Percentiles rank a stretch among this genome's conserved stretches.
Evolutionary conservation across 2,888 invertebrate genomes (phyloP).

Genomic region (Drosophila yooni): DNA sequence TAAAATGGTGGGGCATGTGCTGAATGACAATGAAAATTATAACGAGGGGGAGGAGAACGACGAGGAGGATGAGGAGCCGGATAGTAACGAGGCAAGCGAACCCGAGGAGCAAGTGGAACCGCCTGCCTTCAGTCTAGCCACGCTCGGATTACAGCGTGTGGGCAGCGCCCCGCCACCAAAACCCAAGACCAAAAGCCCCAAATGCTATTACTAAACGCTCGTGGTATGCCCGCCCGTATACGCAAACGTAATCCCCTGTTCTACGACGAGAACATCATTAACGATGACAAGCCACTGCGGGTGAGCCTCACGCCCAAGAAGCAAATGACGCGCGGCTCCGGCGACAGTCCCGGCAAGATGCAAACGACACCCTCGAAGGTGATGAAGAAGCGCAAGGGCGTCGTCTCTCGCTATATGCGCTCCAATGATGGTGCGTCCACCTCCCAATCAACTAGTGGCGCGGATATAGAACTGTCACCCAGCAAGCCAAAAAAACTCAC

Average conservation of each 20-base stretch:
- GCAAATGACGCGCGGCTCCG: slow-evolving; percentile 41
- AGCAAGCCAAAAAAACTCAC: slow-evolving; percentile 26
- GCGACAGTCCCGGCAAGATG: slow-evolving; percentile 46
- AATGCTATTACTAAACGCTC: slow-evolving; percentile 92
- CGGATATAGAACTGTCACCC: slow-evolving; percentile 25
- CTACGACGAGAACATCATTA: slow-evolving; percentile 95
- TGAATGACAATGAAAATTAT: slow-evolving; percentile 19
- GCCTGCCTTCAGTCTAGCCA: slow-evolving; percentile 91
- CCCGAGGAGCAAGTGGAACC: slow-evolving; percentile 89
- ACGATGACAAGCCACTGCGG: slow-evolving; percentile 91
- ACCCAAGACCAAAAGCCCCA: slow-evolving; percentile 88
- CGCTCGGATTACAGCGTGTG: slow-evolving; percentile 92
- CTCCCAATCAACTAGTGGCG: slow-evolving; percentile 18
- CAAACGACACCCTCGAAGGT: slow-evolving; percentile 85
- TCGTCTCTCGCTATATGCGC: slow-evolving; percentile 84
- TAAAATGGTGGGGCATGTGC: slow-evolving; percentile 21
- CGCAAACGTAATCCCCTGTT: slow-evolving; percentile 95
- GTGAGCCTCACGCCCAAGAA: slow-evolving; percentile 85
- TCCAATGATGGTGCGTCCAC: slow-evolving; percentile 61
- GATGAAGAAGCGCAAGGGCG: slow-evolving; percentile 85
- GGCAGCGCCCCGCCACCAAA: slow-evolving; percentile 91
- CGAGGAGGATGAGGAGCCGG: slow-evolving; percentile 35
- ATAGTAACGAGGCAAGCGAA: slow-evolving; percentile 66
- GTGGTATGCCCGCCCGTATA: slow-evolving; percentile 96
- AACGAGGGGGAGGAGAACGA: slow-evolving; percentile 13